Evolutionary conservation across 2,113 vertebrate species (phyloP).

Genomic region (Hylia prasina): DNA sequence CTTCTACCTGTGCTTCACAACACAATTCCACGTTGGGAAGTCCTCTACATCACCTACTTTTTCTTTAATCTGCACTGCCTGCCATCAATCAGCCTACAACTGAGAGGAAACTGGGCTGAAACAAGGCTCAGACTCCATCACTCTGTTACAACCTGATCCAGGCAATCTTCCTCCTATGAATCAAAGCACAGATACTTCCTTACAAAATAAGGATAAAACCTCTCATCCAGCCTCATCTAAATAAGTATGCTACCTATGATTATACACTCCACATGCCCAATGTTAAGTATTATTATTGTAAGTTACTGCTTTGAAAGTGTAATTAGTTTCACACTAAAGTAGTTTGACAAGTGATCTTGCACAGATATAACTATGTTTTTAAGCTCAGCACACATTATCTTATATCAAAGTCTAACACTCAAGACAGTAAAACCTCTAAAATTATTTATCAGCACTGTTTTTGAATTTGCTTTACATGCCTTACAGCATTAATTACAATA

Average conservation of each 20-base stretch:
- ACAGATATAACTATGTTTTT: background rate
- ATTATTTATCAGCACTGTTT: background rate
- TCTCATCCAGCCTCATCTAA: background rate
- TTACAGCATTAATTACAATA: background rate
- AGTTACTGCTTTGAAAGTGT: background rate
- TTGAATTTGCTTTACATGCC: background rate
- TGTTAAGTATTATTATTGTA: background rate
- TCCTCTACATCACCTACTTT: background rate
- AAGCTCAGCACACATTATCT: background rate
- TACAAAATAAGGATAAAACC: background rate
- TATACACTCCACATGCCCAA: background rate
- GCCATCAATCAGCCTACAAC: background rate
- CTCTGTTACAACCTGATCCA: background rate
- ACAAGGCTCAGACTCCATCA: background rate
- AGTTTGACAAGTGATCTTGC: background rate
- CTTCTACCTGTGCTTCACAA: accelerated
- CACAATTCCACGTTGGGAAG: accelerated
- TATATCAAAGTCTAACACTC: background rate
- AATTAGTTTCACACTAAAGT: background rate
- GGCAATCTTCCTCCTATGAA: background rate
- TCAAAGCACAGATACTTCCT: background rate
- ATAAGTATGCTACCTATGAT: background rate
- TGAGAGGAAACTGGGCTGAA: background rate
- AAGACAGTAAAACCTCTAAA: background rate
- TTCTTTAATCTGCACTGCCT: background rate